Evolutionary conservation across 2,888 invertebrate species (phyloP), one percentile per base, ranked within the genome.

Genomic region (Maniola hyperantus): DNA sequence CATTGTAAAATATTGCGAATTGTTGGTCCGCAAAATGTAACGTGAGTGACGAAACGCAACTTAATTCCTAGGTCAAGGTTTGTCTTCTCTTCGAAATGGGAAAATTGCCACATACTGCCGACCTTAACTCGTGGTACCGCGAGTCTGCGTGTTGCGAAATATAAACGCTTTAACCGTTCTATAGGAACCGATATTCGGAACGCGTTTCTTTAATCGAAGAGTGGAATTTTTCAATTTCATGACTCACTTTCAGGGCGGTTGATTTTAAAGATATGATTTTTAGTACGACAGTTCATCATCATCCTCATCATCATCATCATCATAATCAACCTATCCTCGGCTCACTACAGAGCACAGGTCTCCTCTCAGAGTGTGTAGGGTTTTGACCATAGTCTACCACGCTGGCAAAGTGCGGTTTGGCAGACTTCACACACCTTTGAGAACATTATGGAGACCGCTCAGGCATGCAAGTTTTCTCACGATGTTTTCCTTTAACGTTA

Each of bases 61-160:
- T 84, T 85, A 84, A 88, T 83, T 90, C 92, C 89, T 92, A 91
- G 91, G 92, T 92, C 92, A 92, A 91, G 92, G 92, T 86, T 82
- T 78, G 76, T 80, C 84, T 87, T 88, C 82, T 90, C 91, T 88
- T 91, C 91, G 89, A 89, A 92, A 88, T 90, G 89, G 86, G 87
- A 90, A 89, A 90, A 91, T 92, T 92, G 90, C 92, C 89, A 90
- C 91, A 91, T 77, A 88, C 85, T 74, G 76, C 77, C 83, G 91
- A 90, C 91, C 91, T 91, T 90, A 90, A 84, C 89, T 86, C 80
- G 79, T 81, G 77, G 79, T 80, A 83, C 85, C 82, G 83, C 82
- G 75, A 77, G 83, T 90, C 85, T 85, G 85, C 81, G 87, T 87
- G 79, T 82, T 72, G 69, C 71, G 59, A 67, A 72, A 72, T 66